Conservation (phyloP, 2,797 vertebrate genomes). For the Hypotaenidia philippensis region DNA sequence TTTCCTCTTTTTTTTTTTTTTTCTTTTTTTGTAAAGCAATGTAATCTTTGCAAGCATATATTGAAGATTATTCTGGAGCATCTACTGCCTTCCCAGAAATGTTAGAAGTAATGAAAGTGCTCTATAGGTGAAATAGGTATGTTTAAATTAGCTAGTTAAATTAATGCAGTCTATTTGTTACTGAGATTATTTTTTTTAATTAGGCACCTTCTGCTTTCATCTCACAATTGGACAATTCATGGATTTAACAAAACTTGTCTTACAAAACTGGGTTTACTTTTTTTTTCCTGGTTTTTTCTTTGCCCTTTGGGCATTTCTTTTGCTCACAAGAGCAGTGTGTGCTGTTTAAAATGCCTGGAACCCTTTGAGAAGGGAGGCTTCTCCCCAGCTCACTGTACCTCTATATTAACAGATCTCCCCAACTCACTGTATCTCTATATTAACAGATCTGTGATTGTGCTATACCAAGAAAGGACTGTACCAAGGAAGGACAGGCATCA, state of each 20-base stretch:
- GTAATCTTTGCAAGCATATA: slow-evolving; percentile 81
- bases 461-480: slow-evolving; percentile 24
- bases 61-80: slow-evolving; percentile 82
- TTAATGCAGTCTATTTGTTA: slow-evolving; percentile 76
- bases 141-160: slow-evolving; percentile 78
- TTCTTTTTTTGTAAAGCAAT: slow-evolving; percentile 66
- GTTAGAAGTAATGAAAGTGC: slow-evolving; percentile 79
- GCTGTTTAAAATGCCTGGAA: slow-evolving; percentile 33
- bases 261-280: slow-evolving; percentile 56
- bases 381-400: neutral
- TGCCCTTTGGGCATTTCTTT: slow-evolving; percentile 64
- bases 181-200: slow-evolving; percentile 12
- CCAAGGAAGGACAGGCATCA: slow-evolving; percentile 31
- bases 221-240: slow-evolving; percentile 74
- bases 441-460: slow-evolving; percentile 25
- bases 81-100: slow-evolving; percentile 82
- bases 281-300: neutral
- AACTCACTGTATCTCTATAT: slow-evolving; percentile 12
- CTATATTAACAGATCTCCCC: neutral
- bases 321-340: slow-evolving; percentile 63
- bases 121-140: slow-evolving; percentile 80
- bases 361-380: slow-evolving; percentile 21
- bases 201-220: slow-evolving; percentile 78
- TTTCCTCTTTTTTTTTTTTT: neutral
- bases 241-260: slow-evolving; percentile 70